Base-by-base conservation (phyloP, 1,140 invertebrate genomes). In the Varroa destructor region DNA sequence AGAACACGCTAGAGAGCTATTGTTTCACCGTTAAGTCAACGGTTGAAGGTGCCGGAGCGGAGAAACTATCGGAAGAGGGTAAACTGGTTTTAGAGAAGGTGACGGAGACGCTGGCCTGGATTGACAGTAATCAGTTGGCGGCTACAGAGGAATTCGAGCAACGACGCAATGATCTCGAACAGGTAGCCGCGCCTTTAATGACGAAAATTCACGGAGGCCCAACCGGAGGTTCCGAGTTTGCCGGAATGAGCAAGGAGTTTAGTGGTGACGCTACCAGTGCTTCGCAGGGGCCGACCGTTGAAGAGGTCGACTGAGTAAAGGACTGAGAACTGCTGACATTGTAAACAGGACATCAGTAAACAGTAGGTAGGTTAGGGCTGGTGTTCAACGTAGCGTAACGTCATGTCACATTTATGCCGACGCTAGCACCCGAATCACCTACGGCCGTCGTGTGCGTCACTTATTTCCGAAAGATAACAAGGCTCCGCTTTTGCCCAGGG, bases 31-130 rank as follows among this genome's bases (percentile, higher is more conserved):
- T 67, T 37, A 67, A 67, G 61, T 14, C 12, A 55, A 74, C 76
- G 40, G 54, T 76, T 40, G 73, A 76, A 57, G 79, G 54, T 73
- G 56, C 54, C 36, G 74, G 75, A 1, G 75, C 76, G 10, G 77
- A 80, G 72, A 84, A 84, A 75, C 75, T 89, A 0, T 80, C 81
- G 1, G 83, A 84, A 2, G 77, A 79, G 0, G 87, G 89, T 75
- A 84, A 80, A 42, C 79, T 78, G 8, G 85, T 87, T 0, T 77
- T 82, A 1, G 83, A 83, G n/a, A 77, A 77, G 55, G 80, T 79
- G 76, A 76, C 81, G 42, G 79, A 81, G 54, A 74, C 76, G 46
- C 76, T 82, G 43, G 75, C 74, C 56, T 82, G 81, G 81, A 73
- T 82, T 73, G 81, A 82, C 70, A 72, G 72, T 25, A 82, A 82